These are phyloP conservation scores for Drosophila baimaii DNA, from an alignment of 1,140 invertebrate genomes.

Conservation along the genomic window DNA sequence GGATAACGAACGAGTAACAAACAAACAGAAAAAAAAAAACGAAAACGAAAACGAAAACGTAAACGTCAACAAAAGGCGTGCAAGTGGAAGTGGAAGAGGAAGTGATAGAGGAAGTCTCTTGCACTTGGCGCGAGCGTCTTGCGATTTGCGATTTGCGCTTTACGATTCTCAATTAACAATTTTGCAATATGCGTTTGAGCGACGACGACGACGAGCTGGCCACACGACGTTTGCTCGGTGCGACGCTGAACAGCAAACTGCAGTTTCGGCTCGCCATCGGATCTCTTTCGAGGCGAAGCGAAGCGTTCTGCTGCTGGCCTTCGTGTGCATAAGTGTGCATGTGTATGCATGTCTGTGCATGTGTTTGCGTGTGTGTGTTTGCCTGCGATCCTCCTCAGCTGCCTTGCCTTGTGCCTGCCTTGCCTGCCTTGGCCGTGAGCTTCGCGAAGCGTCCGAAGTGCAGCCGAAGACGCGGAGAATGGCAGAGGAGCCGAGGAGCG, in stretches of 20 bases:
- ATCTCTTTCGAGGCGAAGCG: constrained; percentile 11
- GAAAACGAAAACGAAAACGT: constrained; percentile 14
- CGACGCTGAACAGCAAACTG: constrained; percentile 77
- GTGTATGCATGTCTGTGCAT: too few species aligned
- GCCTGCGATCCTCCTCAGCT: constrained; percentile 29
- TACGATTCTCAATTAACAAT: constrained; percentile 8
- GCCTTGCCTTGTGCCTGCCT: too few species aligned
- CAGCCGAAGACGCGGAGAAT: constrained; percentile 29
- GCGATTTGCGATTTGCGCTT: not conserved
- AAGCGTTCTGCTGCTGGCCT: constrained; percentile 2
- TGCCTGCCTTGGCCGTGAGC: constrained; percentile 35
- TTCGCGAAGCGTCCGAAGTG: constrained; percentile 30
- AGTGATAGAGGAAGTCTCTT: constrained; percentile 1
- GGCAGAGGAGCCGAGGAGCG: constrained; percentile 7
- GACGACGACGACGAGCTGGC: constrained; percentile 18
- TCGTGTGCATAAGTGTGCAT: too few species aligned
- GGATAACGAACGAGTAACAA: constrained; percentile 28
- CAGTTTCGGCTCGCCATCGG: constrained; percentile 41
- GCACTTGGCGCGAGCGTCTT: constrained; percentile 14
- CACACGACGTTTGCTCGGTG: constrained; percentile 70
- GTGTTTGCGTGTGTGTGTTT: too few species aligned
- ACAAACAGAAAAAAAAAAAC: constrained; percentile 14
- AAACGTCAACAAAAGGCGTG: constrained; percentile 15
- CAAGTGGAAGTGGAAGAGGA: not conserved
- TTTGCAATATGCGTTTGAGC: not conserved